These are phyloP conservation scores for Clarias magur DNA, from an alignment of 2,113 vertebrate genomes.

Conservation along the genomic window DNA sequence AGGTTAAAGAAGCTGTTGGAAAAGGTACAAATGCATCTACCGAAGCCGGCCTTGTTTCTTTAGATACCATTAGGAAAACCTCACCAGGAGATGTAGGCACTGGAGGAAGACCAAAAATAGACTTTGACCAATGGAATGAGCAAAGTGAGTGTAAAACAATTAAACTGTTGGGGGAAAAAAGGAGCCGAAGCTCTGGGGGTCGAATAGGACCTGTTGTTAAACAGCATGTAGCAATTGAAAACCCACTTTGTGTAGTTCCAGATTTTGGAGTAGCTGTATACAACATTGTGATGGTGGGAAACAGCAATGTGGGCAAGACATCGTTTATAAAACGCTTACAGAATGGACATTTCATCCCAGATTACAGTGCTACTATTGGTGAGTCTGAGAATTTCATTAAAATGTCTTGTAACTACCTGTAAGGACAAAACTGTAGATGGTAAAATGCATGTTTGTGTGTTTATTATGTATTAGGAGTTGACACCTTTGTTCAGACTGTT, in stretches of 20 bases:
- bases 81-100: background rate
- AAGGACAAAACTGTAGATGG: background rate
- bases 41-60: slow-evolving; percentile 23
- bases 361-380: slow-evolving; percentile 82
- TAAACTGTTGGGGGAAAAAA: background rate
- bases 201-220: background rate
- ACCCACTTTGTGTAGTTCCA: slow-evolving; percentile 16
- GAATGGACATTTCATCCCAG: slow-evolving; percentile 67
- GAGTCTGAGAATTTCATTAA: slow-evolving; percentile 55
- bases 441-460: slow-evolving; percentile 27
- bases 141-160: slow-evolving; percentile 32
- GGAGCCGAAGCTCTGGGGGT: background rate
- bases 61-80: slow-evolving; percentile 20
- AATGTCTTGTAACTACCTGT: background rate
- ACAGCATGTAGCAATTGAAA: background rate
- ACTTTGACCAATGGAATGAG: slow-evolving; percentile 40
- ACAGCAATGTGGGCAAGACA: slow-evolving; percentile 88
- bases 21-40: slow-evolving; percentile 10
- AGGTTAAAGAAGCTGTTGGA: background rate
- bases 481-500: slow-evolving; percentile 81
- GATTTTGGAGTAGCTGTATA: slow-evolving; percentile 68
- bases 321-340: slow-evolving; percentile 84
- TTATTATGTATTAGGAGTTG: slow-evolving; percentile 76
- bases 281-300: slow-evolving; percentile 86
- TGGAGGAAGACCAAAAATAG: slow-evolving; percentile 4